Conservation (phyloP, 2,888 invertebrate species). For the Sericinus montela region DNA sequence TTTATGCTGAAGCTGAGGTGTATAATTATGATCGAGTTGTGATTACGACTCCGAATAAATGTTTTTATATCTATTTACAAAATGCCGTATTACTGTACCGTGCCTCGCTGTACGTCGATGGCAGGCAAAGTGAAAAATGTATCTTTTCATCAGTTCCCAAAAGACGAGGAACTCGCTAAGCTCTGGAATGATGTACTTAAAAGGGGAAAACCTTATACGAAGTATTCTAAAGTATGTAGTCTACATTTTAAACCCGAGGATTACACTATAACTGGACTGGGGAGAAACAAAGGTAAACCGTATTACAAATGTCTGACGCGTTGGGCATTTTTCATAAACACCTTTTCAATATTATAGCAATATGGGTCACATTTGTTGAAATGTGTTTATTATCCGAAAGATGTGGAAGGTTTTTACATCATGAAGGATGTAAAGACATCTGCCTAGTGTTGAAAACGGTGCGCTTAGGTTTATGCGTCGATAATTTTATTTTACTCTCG, state of each 20-base stretch:
- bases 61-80: conserved; percentile 14
- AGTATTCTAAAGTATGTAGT: conserved; percentile 75
- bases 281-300: conserved; percentile 67
- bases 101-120: conserved; percentile 73
- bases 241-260: conserved; percentile 65
- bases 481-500: too few relatives aligned
- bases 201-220: conserved; percentile 71
- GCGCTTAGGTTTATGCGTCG: too few relatives aligned
- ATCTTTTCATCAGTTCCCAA: conserved; percentile 70
- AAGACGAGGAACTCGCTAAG: conserved; percentile 63
- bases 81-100: conserved; percentile 76
- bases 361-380: too few relatives aligned
- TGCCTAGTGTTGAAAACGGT: too few relatives aligned
- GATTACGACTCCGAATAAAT: background rate
- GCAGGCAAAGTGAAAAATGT: conserved; percentile 74
- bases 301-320: too few relatives aligned
- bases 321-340: too few relatives aligned
- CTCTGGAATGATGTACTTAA: conserved; percentile 68
- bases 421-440: too few relatives aligned
- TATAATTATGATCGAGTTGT: background rate
- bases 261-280: conserved; percentile 65
- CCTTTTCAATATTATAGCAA: too few relatives aligned
- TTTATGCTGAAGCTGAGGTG: too few relatives aligned
- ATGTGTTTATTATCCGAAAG: too few relatives aligned
- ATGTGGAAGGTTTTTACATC: too few relatives aligned